These are phyloP conservation scores for Drosophila rubida DNA, from an alignment of 2,888 invertebrate species.

Conservation along the genomic window DNA sequence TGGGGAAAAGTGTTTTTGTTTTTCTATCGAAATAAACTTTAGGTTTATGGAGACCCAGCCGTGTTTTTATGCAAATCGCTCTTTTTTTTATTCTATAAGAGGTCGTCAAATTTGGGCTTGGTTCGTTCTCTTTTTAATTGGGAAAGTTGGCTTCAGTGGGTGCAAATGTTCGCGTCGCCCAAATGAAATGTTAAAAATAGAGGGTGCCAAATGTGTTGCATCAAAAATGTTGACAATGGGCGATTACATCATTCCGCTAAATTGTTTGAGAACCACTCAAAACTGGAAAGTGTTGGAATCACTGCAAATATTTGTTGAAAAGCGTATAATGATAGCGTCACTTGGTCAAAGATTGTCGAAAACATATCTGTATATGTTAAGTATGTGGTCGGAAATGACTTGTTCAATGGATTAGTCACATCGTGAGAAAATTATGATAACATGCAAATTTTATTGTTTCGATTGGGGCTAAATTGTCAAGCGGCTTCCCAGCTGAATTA, in stretches of 20 bases:
- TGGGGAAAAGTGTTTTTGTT: too few relatives aligned
- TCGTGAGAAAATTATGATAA: constrained; percentile 1
- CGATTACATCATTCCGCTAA: constrained; percentile 2
- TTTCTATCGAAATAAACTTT: too few relatives aligned
- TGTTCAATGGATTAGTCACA: constrained; percentile 2
- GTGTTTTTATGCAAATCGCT: too few relatives aligned
- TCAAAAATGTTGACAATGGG: constrained; percentile 1
- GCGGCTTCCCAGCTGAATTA: neutral
- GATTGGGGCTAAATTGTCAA: neutral
- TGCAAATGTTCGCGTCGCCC: neutral
- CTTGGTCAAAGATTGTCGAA: neutral
- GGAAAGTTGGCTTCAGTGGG: too few relatives aligned
- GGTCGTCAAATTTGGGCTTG: too few relatives aligned
- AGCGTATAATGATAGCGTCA: neutral
- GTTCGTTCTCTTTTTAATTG: too few relatives aligned
- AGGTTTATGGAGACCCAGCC: too few relatives aligned
- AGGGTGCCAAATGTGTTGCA: constrained; percentile 4
- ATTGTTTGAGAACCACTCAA: neutral
- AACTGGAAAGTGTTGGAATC: neutral
- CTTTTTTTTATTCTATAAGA: too few relatives aligned
- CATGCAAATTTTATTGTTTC: neutral
- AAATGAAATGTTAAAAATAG: neutral
- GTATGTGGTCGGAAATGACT: constrained; percentile 13
- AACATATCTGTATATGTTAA: neutral
- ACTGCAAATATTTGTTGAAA: neutral